phyloP scores from a whole-genome alignment of 2,888 invertebrate genomes.

The Alentia gelatinosa region DNA sequence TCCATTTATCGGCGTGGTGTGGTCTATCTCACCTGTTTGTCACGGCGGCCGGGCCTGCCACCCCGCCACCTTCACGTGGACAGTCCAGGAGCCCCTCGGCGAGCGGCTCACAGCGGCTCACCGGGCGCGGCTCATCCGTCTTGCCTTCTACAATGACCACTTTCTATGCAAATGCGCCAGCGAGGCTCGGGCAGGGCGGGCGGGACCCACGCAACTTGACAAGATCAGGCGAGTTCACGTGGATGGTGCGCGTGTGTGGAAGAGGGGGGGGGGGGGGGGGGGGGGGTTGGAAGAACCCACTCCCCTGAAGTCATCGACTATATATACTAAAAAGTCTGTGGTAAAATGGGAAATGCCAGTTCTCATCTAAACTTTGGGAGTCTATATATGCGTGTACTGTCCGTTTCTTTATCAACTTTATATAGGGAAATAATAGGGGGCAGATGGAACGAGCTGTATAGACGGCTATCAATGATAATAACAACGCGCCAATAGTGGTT shows the following conservation, averaged over 20 bases:
- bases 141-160: not conserved
- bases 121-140: not conserved
- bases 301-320: no score
- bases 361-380: no score
- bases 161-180: conserved; percentile 21
- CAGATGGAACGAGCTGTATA: no score
- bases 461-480: no score
- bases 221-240: conserved; percentile 6
- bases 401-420: no score
- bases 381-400: no score
- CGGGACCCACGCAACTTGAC: not conserved
- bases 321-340: no score
- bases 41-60: not conserved
- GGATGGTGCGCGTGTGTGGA: not conserved
- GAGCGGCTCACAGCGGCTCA: not conserved
- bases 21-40: conserved; percentile 48
- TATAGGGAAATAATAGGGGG: no score
- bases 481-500: no score
- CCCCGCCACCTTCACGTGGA: not conserved
- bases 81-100: not conserved
- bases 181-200: not conserved
- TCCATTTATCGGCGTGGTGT: conserved; percentile 43
- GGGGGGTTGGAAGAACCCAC: not conserved
- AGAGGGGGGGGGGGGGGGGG: not conserved
- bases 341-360: no score